A percentile compares a stretch with the other conserved stretches of the same genome.
phyloP scores from a whole-genome alignment of 2,113 vertebrate genomes.

The Electrona antarctica region DNA sequence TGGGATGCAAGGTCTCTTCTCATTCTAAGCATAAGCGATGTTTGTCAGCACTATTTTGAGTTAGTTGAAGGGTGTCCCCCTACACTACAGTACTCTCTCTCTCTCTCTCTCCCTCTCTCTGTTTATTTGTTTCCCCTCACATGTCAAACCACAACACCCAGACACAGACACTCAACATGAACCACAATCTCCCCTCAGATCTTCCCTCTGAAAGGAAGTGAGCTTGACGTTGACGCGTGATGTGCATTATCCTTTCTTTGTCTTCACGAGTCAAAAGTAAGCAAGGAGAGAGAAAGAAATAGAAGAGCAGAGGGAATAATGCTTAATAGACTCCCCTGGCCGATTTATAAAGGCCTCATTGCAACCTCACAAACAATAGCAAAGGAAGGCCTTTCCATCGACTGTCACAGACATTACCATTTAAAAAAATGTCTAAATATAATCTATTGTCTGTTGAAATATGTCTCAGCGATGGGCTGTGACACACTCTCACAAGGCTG shows the following conservation, averaged over 20 bases:
- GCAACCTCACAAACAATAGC: slow-evolving; percentile 23
- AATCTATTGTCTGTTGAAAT: slow-evolving; percentile 34
- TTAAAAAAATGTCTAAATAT: slow-evolving; percentile 44
- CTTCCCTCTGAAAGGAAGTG: slow-evolving; percentile 17
- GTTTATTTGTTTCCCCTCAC: neutral
- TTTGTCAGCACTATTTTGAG: slow-evolving; percentile 39
- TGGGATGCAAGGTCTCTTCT: slow-evolving; percentile 19
- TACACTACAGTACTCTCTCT: neutral
- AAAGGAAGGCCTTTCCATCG: slow-evolving; percentile 4
- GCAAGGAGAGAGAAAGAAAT: slow-evolving; percentile 1
- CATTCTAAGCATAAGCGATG: slow-evolving; percentile 37
- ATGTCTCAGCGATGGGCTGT: slow-evolving; percentile 9
- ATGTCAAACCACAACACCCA: slow-evolving; percentile 30
- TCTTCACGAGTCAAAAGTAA: slow-evolving; percentile 33
- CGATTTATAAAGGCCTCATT: slow-evolving; percentile 8
- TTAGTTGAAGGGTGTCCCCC: slow-evolving; percentile 18
- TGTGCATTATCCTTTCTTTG: slow-evolving; percentile 16
- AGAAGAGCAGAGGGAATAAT: slow-evolving; percentile 33
- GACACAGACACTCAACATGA: slow-evolving; percentile 42
- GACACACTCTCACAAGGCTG: slow-evolving; percentile 38
- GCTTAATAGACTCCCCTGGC: slow-evolving; percentile 50
- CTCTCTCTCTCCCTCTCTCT: neutral
- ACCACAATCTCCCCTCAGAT: slow-evolving; percentile 38
- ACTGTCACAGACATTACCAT: slow-evolving; percentile 14
- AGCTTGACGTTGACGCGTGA: slow-evolving; percentile 37